Base-by-base conservation (phyloP, 2,113 vertebrate species). In the Pantherophis guttatus region DNA sequence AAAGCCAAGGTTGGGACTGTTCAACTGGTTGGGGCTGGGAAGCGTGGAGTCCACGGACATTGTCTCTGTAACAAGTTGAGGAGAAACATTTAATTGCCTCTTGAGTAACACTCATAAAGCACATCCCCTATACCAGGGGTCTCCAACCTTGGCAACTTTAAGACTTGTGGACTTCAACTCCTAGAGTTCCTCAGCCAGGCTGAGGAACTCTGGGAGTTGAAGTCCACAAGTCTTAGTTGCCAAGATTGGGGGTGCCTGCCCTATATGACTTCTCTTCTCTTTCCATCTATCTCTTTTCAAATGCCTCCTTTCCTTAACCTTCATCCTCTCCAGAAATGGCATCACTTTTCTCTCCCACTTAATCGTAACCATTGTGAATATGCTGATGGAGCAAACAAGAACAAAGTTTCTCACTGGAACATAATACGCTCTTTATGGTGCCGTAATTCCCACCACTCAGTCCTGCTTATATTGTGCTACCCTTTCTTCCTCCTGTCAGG, bases 31-130 rank as follows among this genome's bases (percentile, higher is more conserved):
- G 95, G 99, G 99, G 94, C 98, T 99, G 95, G 98, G 98, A 95
- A 99, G 96, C 93, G 98, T 99, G 91, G 98, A 98, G 96, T 99
- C 99, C 96, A 98, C 98, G 87, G 99, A 99, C 98, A 99, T 99
- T 92, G 98, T 99, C 96, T 99, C 99, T 99, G 97, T 21, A 81
- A 55, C 29, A 50, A 44, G 33, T 44, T 9, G 19, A 81, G 3
- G 17, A 81, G 1, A 8, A 39, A 81, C 62, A 65, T 57, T 92
- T 48, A 57, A 11, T 55, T 1, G 1, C 50, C 4, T 75, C 23
- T 23, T 8, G 48, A 23, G 65, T 85, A 23, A n/a, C 11, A 5
- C 52, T 26, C 50, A 12, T 8, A 3, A 21, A n/a, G 26, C 70
- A 65, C 24, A 33, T 9, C 11, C 2, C 5, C 15, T 39, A 59